Evolutionary conservation across 1,140 invertebrate species (phyloP).

Genomic region (Diorhabda sublineata): DNA sequence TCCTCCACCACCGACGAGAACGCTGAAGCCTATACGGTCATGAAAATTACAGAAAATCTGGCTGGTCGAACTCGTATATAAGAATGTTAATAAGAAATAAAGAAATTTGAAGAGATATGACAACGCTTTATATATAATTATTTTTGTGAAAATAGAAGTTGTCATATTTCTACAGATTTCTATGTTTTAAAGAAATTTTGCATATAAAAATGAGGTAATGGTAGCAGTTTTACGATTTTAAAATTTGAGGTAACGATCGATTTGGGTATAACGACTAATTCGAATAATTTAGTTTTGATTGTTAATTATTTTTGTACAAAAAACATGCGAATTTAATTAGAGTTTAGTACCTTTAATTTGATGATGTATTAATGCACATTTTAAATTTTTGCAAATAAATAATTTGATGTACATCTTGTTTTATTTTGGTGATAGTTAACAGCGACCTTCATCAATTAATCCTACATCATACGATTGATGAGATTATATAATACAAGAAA

Average conservation of each 20-base stretch:
- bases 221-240: neutral
- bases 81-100: neutral
- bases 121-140: neutral
- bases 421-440: no score
- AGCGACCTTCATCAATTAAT: no score
- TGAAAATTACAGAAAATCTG: slow-evolving; percentile 13
- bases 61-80: slow-evolving; percentile 7
- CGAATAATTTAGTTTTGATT: neutral
- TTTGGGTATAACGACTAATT: neutral
- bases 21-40: slow-evolving; percentile 63
- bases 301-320: slow-evolving; percentile 4
- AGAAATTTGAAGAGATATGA: neutral
- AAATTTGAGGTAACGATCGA: neutral
- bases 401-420: no score
- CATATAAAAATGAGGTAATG: neutral
- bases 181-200: neutral
- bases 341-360: neutral
- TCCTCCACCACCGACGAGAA: slow-evolving; percentile 69
- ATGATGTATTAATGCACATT: neutral
- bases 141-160: neutral
- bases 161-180: neutral
- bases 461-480: no score
- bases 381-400: slow-evolving; percentile 4
- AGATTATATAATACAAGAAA: no score
- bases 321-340: slow-evolving; percentile 3